These are phyloP conservation scores for Phoxinus phoxinus DNA, from an alignment of 2,113 vertebrate genomes.

Conservation along the genomic window DNA sequence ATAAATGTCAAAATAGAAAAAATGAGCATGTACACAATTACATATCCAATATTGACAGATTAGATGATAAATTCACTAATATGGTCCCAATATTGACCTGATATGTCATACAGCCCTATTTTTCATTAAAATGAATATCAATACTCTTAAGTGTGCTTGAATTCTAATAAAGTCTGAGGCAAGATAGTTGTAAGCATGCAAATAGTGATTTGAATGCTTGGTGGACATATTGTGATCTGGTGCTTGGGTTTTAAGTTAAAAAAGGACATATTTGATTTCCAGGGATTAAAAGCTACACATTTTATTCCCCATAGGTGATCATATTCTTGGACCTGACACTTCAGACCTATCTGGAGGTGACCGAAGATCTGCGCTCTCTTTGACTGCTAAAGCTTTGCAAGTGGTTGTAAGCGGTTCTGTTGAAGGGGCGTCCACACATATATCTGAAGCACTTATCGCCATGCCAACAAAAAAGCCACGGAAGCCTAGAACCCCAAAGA, in stretches of 20 bases:
- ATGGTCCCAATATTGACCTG: background rate
- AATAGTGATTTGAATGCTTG: background rate
- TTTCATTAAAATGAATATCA: background rate
- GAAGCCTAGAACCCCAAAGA: constrained; percentile 43
- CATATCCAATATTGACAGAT: background rate
- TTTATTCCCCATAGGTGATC: constrained; percentile 51
- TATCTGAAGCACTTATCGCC: constrained; percentile 8
- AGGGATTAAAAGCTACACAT: background rate
- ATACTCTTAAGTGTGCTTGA: background rate
- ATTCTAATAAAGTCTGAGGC: background rate
- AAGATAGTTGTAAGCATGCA: no score
- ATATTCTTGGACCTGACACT: constrained; percentile 56
- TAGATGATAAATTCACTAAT: background rate
- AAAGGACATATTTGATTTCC: background rate
- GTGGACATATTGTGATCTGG: background rate
- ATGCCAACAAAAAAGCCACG: constrained; percentile 7
- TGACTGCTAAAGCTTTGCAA: constrained; percentile 61
- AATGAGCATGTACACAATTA: background rate
- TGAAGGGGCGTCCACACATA: background rate
- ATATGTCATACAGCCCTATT: background rate
- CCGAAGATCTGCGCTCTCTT: constrained; percentile 55
- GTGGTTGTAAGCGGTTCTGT: background rate
- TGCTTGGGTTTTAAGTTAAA: background rate
- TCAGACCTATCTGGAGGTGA: constrained; percentile 62
- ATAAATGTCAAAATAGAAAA: no score